Percentiles rank a stretch among this genome's conserved stretches.
phyloP scores from a whole-genome alignment of 2,888 invertebrate species.

The Limnephilus auricula region DNA sequence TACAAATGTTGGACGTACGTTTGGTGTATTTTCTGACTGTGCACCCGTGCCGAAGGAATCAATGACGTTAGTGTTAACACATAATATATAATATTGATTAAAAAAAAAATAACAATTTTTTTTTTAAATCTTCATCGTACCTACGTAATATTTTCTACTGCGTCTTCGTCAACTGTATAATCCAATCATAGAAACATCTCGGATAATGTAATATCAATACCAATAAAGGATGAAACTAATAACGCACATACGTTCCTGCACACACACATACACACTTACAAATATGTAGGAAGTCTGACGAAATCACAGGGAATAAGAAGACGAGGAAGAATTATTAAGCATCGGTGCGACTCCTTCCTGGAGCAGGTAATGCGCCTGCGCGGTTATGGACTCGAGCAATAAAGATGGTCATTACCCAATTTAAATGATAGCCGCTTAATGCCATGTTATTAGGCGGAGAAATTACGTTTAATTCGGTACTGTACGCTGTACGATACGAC shows the following conservation, averaged over 20 bases:
- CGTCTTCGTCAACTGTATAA: background rate
- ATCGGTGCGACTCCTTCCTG: conserved; percentile 12
- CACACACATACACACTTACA: background rate
- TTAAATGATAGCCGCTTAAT: conserved; percentile 66
- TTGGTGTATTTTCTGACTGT: too few species aligned
- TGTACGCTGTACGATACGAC: conserved; percentile 45
- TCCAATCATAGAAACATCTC: background rate
- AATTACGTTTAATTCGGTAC: conserved; percentile 63
- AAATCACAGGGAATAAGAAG: conserved; percentile 24
- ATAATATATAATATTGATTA: too few species aligned
- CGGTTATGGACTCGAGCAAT: conserved; percentile 43
- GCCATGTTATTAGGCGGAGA: conserved; percentile 65
- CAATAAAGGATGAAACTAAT: conserved; percentile 33
- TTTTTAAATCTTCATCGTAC: background rate
- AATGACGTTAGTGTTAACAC: too few species aligned
- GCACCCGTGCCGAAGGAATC: too few species aligned
- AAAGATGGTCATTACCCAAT: conserved; percentile 66
- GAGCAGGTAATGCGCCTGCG: conserved; percentile 45
- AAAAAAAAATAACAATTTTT: too few species aligned
- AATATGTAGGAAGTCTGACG: conserved; percentile 14
- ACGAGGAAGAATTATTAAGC: background rate
- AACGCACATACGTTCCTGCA: conserved; percentile 3
- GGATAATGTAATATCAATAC: conserved; percentile 4
- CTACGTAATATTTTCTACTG: background rate
- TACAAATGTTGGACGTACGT: too few species aligned